Conservation (phyloP, 2,888 invertebrate genomes). For the Rhorus exstirpatorius region DNA sequence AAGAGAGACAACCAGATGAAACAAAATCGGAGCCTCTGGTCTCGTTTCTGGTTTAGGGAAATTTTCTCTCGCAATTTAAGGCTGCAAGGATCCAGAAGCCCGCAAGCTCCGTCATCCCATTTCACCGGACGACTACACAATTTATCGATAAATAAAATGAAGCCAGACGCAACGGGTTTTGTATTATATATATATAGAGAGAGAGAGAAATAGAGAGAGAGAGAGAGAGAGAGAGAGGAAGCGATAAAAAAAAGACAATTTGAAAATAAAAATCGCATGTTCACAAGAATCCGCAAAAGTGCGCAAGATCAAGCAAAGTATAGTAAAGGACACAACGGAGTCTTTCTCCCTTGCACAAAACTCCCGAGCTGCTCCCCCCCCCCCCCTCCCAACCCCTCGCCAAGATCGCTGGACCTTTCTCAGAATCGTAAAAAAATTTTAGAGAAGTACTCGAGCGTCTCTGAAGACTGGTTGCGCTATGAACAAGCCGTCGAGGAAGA, state of each 20-base stretch:
- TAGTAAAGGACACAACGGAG: constrained; percentile 39
- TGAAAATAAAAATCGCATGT: constrained; percentile 32
- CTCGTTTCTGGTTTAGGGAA: constrained; percentile 55
- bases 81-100: constrained; percentile 26
- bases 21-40: constrained; percentile 24
- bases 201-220: constrained; percentile 2
- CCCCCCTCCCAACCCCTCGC: constrained; percentile 26
- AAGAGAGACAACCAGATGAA: constrained; percentile 12
- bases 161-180: constrained; percentile 58
- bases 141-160: constrained; percentile 69
- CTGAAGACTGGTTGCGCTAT: constrained; percentile 62
- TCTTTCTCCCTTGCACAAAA: constrained; percentile 28
- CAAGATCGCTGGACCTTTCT: constrained; percentile 64
- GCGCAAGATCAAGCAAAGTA: constrained; percentile 41
- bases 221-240: constrained; percentile 25
- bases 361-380: constrained; percentile 5
- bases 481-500: constrained; percentile 49
- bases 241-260: constrained; percentile 26
- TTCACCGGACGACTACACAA: constrained; percentile 53
- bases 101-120: constrained; percentile 47
- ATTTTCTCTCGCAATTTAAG: constrained; percentile 53
- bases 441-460: constrained; percentile 69
- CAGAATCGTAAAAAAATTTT: constrained; percentile 68
- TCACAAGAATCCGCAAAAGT: constrained; percentile 57
- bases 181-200: constrained; percentile 14